A percentile compares a stretch with the other conserved stretches of the same genome.
Conservation (phyloP, 2,113 vertebrate genomes). For the Spheniscus mendiculus region DNA sequence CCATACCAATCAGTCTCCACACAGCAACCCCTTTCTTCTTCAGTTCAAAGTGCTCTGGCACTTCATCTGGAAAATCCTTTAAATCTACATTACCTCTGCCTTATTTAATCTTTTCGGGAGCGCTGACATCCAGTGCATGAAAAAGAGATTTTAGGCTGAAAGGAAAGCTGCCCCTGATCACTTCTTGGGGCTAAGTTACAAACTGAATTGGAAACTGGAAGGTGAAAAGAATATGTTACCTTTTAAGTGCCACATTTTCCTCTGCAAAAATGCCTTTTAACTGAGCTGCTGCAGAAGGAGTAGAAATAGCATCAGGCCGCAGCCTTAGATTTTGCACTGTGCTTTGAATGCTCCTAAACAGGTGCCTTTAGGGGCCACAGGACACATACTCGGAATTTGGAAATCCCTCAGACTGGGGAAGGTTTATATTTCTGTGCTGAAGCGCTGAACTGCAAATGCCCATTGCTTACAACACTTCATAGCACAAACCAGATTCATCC, state of each 20-base stretch:
- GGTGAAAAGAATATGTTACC: constrained; percentile 58
- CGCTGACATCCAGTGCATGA: constrained; percentile 68
- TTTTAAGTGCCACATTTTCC: constrained; percentile 50
- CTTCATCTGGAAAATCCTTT: constrained; percentile 74
- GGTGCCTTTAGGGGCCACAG: neutral
- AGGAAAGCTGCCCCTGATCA: constrained; percentile 37
- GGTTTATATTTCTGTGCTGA: neutral
- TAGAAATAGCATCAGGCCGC: neutral
- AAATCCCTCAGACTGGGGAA: neutral
- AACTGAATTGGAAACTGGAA: constrained; percentile 54
- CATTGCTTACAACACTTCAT: neutral
- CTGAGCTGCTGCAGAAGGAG: neutral
- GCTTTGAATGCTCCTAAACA: neutral
- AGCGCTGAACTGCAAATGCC: neutral
- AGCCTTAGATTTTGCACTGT: neutral
- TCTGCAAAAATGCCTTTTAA: constrained; percentile 36
- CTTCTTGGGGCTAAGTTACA: constrained; percentile 45
- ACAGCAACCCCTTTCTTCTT: constrained; percentile 65
- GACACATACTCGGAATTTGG: neutral
- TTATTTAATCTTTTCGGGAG: constrained; percentile 73
- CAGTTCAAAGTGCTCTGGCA: constrained; percentile 70
- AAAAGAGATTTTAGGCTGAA: constrained; percentile 68
- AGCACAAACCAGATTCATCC: neutral
- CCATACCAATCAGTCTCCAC: neutral
- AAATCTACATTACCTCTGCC: constrained; percentile 76